Percentiles rank a stretch among this genome's conserved stretches.
These are phyloP conservation scores for Sus scrofa DNA, from an alignment of 2,113 vertebrate species.

Conservation along the genomic window T2T-Sscrofa CM000824.6:170366501-170367000, in stretches of 20 bases:
- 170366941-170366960: neutral
- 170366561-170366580: neutral
- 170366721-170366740: neutral
- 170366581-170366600: neutral
- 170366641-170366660: neutral
- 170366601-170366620: neutral
- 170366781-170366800: neutral
- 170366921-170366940: neutral
- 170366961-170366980: neutral
- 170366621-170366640: neutral
- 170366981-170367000: neutral
- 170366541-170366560: neutral
- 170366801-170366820: neutral
- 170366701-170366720: neutral
- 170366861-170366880: neutral
- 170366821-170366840: neutral
- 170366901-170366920: neutral
- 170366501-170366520: constrained; percentile 41
- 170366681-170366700: neutral
- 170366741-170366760: neutral
- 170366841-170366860: neutral
- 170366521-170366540: neutral
- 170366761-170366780: neutral
- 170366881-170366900: neutral
- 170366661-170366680: neutral